These are phyloP conservation scores for Valencia hispanica DNA, from an alignment of 2,797 vertebrate genomes.

Conservation along the genomic window DNA sequence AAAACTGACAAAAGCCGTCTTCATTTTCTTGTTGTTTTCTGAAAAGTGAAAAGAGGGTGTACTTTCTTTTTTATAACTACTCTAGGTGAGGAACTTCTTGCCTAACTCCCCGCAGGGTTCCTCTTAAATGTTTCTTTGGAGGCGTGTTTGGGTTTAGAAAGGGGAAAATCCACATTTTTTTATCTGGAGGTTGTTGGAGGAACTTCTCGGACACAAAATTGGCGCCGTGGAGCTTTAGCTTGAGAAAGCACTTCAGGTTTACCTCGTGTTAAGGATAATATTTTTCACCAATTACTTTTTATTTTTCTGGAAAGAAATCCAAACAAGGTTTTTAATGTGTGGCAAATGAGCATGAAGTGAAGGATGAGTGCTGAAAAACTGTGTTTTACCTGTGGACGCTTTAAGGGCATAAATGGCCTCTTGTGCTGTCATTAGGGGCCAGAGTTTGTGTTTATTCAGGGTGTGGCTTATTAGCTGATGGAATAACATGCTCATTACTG, in stretches of 20 bases:
- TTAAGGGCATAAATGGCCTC: neutral
- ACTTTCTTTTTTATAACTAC: neutral
- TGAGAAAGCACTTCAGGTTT: neutral
- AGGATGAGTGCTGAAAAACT: slow-evolving; percentile 30
- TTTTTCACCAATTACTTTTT: neutral
- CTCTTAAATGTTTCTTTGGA: neutral
- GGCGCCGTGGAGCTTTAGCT: slow-evolving; percentile 5
- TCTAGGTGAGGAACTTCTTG: no score
- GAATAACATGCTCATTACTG: neutral
- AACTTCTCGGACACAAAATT: slow-evolving; percentile 10
- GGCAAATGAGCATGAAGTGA: neutral
- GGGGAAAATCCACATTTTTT: slow-evolving; percentile 16
- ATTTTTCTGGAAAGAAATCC: neutral
- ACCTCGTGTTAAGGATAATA: neutral
- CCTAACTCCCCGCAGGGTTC: no score
- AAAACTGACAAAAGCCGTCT: neutral
- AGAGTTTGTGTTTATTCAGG: slow-evolving; percentile 42
- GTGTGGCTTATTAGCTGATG: neutral
- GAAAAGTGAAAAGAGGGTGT: neutral
- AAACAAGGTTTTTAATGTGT: neutral
- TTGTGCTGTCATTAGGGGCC: slow-evolving; percentile 40
- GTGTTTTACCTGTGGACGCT: slow-evolving; percentile 29
- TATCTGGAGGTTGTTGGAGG: slow-evolving; percentile 18
- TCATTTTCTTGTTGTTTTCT: neutral
- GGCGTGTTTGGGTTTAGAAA: neutral